Base-by-base conservation (phyloP, 2,888 invertebrate genomes). In the Meiosimyza platycephala region DNA sequence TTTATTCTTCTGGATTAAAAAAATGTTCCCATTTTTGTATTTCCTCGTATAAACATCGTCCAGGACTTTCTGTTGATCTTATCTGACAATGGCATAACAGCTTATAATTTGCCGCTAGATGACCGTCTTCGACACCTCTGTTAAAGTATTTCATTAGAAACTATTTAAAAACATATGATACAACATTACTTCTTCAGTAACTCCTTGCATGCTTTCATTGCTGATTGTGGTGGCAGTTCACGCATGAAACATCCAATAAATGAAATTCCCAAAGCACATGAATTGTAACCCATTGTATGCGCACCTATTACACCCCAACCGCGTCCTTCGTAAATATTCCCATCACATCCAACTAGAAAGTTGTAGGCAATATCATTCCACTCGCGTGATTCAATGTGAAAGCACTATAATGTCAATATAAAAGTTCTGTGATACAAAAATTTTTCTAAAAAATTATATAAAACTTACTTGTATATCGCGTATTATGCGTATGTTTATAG, bases 321-420 rank as follows among this genome's bases (percentile, higher is more conserved):
- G 70, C 89, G 83, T 7, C 90, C 91, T 82, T 90, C 89, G 77
- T 90, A 91, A 1, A 89, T 84, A 59, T 88, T 89, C 28, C 90
- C 90, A 81, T 90, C 90, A 15, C 89, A 88, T 48, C 90, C 90
- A 68, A 91, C 85, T 13, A 91, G 76, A 76, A 90, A 91, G 78
- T 90, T 91, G 76, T 89, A 90, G 0, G 84, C 87, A 33, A 89
- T 89, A 75, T 90, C 90, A 76, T 85, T 85, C 88, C 88, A 89
- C 74, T 86, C 86, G n/a, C 85, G 82, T 65, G 89, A 87, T 77
- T 89, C 89, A 16, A 90, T 88, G 77, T 90, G 90, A 76, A 88
- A 89, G 51, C 86, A 82, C 86, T 86, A 65, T 2, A 72, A 72
- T n/a, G 54, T 50, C 13, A 22, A 66, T 62, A 59, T 6, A 33